Conservation (phyloP, 2,888 invertebrate genomes). For the Pachycephus smyrnensis region DNA sequence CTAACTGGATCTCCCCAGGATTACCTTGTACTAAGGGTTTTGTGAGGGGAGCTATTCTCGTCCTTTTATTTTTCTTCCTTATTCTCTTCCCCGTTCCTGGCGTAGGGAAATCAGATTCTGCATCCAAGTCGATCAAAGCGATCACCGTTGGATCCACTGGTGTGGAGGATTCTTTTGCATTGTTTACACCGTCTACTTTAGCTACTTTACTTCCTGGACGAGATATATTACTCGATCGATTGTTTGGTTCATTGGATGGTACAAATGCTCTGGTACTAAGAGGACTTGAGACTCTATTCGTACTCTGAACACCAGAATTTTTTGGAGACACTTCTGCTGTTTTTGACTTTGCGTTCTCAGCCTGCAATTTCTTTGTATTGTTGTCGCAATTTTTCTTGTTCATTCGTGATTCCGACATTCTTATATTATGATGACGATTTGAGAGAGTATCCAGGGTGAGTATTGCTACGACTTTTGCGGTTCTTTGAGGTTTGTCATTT, state of each 20-base stretch:
- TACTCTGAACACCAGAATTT: not conserved
- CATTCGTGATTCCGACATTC: not conserved
- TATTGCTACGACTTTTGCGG: constrained; percentile 61
- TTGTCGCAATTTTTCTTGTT: constrained; percentile 19
- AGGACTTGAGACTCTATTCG: not conserved
- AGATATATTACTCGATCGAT: not conserved
- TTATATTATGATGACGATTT: constrained; percentile 26
- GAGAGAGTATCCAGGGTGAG: constrained; percentile 53
- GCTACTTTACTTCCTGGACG: not conserved
- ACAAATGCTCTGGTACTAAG: not conserved
- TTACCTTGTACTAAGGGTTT: constrained; percentile 28
- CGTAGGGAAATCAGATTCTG: constrained; percentile 40
- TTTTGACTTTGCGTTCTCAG: not conserved
- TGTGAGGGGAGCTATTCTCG: constrained; percentile 26
- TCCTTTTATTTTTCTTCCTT: constrained; percentile 34
- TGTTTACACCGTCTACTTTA: constrained; percentile 5
- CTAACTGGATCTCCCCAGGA: constrained; percentile 33
- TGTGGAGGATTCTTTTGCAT: constrained; percentile 12
- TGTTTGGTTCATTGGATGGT: not conserved
- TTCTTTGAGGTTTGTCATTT: constrained; percentile 58
- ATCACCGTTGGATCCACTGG: constrained; percentile 25
- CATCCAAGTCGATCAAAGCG: constrained; percentile 46
- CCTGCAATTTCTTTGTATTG: not conserved
- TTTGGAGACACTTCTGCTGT: not conserved
- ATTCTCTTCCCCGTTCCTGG: constrained; percentile 25